Conservation (phyloP, 2,888 invertebrate species). For the Cerastis leucographa region DNA sequence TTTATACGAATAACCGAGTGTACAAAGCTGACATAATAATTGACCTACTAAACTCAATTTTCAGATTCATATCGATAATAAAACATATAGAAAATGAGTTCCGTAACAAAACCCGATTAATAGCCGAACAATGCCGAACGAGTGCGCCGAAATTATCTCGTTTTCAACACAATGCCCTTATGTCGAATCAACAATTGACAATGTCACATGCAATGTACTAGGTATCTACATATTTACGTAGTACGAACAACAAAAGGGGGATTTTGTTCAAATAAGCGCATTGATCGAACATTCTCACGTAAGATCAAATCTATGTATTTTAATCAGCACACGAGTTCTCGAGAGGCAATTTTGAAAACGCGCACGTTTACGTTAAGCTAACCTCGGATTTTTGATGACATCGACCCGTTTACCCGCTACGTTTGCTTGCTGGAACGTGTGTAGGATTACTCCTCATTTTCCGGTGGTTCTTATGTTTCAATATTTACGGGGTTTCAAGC, state of each 20-base stretch:
- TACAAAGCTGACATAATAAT: slow-evolving; percentile 12
- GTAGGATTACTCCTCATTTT: slow-evolving; percentile 62
- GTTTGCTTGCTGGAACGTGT: slow-evolving; percentile 61
- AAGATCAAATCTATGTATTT: slow-evolving; percentile 80
- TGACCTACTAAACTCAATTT: slow-evolving; percentile 48
- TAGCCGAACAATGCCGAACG: slow-evolving; percentile 68
- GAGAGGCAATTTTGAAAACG: slow-evolving; percentile 71
- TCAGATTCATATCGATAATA: slow-evolving; percentile 39
- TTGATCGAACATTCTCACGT: slow-evolving; percentile 63
- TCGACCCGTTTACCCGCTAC: slow-evolving; percentile 58
- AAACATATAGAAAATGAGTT: slow-evolving; percentile 49
- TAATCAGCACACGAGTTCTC: slow-evolving; percentile 80
- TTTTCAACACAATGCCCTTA: slow-evolving; percentile 74
- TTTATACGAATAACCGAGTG: not conserved
- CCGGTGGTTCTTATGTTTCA: slow-evolving; percentile 51
- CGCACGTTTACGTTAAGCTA: slow-evolving; percentile 69
- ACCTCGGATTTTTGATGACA: slow-evolving; percentile 65
- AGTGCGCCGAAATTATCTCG: slow-evolving; percentile 75
- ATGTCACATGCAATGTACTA: slow-evolving; percentile 69
- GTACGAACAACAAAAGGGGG: slow-evolving; percentile 49
- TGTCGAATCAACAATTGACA: slow-evolving; percentile 77
- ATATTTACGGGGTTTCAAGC: slow-evolving; percentile 42
- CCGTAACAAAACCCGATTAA: slow-evolving; percentile 56
- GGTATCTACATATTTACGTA: slow-evolving; percentile 37
- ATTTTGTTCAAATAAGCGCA: slow-evolving; percentile 63